These are phyloP conservation scores for Drosophila nasuta DNA, from an alignment of 1,140 invertebrate genomes.

Conservation along the genomic window DNA sequence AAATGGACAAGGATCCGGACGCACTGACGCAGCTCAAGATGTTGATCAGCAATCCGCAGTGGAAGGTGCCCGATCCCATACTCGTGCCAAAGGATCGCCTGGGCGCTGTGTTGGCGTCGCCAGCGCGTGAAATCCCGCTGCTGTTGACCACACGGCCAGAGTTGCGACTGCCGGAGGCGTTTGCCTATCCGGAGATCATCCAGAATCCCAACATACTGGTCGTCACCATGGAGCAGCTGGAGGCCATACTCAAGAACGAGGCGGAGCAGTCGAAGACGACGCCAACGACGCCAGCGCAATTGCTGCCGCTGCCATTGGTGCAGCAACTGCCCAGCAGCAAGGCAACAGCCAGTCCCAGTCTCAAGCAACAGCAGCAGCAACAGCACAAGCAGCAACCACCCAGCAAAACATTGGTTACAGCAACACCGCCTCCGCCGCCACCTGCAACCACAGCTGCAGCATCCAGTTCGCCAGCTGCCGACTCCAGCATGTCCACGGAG, in stretches of 20 bases:
- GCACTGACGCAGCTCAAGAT: constrained; percentile 90
- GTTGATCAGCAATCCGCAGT: constrained; percentile 88
- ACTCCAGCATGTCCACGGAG: constrained; percentile 86
- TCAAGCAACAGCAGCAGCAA: too few relatives aligned
- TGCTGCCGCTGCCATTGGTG: background rate
- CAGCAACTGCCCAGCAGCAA: constrained; percentile 8
- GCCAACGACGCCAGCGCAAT: constrained; percentile 35
- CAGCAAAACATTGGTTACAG: constrained; percentile 20
- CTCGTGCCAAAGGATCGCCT: constrained; percentile 91
- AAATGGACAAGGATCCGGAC: constrained; percentile 86
- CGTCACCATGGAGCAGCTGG: constrained; percentile 90
- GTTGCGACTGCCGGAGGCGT: constrained; percentile 89
- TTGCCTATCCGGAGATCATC: constrained; percentile 89
- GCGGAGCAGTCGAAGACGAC: constrained; percentile 65
- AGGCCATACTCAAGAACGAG: constrained; percentile 88
- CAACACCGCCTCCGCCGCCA: constrained; percentile 25
- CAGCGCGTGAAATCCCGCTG: constrained; percentile 91
- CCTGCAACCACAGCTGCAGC: constrained; percentile 8
- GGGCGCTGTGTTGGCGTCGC: constrained; percentile 89
- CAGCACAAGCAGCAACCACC: constrained; percentile 26
- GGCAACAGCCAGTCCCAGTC: background rate
- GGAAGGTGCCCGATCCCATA: constrained; percentile 92
- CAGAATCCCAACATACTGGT: constrained; percentile 92
- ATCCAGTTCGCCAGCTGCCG: constrained; percentile 58
- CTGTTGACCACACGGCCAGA: constrained; percentile 89